These are phyloP conservation scores for Drosophila tanythrix DNA, from an alignment of 2,888 invertebrate species.

Conservation along the genomic window DNA sequence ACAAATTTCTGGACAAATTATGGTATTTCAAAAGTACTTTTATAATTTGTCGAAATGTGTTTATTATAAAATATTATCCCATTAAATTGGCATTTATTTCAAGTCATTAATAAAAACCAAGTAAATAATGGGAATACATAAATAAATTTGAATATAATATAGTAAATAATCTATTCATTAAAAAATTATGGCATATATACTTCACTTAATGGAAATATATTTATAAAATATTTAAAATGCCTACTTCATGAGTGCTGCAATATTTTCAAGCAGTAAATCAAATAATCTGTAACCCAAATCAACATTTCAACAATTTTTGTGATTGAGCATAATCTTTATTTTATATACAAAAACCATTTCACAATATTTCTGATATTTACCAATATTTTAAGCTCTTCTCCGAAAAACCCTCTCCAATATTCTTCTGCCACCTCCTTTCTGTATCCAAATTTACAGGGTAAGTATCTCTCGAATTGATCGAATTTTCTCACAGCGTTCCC, in stretches of 20 bases:
- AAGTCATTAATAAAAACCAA: too few relatives aligned
- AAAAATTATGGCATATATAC: not conserved
- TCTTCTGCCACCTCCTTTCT: not conserved
- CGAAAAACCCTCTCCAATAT: not conserved
- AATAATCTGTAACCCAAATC: too few relatives aligned
- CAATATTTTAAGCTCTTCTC: too few relatives aligned
- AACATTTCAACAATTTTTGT: too few relatives aligned
- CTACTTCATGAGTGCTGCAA: not conserved
- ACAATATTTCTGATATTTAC: too few relatives aligned
- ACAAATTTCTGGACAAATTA: too few relatives aligned
- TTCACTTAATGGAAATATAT: not conserved
- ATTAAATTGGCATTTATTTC: too few relatives aligned
- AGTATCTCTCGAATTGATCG: conserved; percentile 5
- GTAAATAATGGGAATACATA: not conserved
- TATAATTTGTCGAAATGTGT: not conserved
- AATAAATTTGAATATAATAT: not conserved
- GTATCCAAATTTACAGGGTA: conserved; percentile 29
- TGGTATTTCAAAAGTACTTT: not conserved
- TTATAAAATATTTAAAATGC: not conserved
- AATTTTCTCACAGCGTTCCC: not conserved
- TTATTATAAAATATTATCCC: not conserved
- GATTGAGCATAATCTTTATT: not conserved
- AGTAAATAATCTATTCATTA: not conserved
- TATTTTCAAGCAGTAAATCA: not conserved
- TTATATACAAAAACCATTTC: not conserved